Evolutionary conservation across 2,888 invertebrate genomes (phyloP), one percentile per base, ranked within the genome.

Genomic region (Pyralis farinalis): DNA sequence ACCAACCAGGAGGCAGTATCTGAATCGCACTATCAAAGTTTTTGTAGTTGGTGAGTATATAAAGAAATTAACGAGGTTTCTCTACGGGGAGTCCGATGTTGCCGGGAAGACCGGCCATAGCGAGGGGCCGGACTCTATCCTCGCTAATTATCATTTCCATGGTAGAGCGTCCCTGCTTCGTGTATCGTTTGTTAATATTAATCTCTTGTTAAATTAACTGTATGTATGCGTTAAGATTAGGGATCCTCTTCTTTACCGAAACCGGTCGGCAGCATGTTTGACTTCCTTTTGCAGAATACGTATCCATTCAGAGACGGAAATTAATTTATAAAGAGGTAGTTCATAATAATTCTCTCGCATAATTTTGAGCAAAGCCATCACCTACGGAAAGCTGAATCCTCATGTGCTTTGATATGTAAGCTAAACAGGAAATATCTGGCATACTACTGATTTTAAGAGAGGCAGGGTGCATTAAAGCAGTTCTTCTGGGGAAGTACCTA

Each of bases 191-290:
- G 87, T 87, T 88, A 81, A 88, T 84, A 70, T 88, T 87, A 85
- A 83, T 77, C 71, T 80, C 72, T 57, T 39, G 75, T 87, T 83
- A 87, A 87, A 73, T 86, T 87, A 87, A 88, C 87, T 82, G 83
- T 85, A 87, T 88, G 87, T 88, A 88, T 88, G 87, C 87, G 87
- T 86, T 77, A 87, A 87, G 87, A 87, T 88, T 79, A 87, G 87
- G 75, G 83, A 75, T 82, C 87, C 86, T 87, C 87, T 86, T 87
- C 86, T 69, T 67, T 56, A 77, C 87, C 85, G 78, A 62, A 59
- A 65, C 58, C 73, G 87, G 87, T 80, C 86, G 81, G 66, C 78
- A 71, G 82, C 87, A 86, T 77, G 68, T 63, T 87, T 85, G 87
- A 88, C 87, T 86, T 86, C 87, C 87, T 87, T 88, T 88, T 87